These are phyloP conservation scores for Meiosimyza platycephala DNA, from an alignment of 2,888 invertebrate genomes.

Conservation along the genomic window DNA sequence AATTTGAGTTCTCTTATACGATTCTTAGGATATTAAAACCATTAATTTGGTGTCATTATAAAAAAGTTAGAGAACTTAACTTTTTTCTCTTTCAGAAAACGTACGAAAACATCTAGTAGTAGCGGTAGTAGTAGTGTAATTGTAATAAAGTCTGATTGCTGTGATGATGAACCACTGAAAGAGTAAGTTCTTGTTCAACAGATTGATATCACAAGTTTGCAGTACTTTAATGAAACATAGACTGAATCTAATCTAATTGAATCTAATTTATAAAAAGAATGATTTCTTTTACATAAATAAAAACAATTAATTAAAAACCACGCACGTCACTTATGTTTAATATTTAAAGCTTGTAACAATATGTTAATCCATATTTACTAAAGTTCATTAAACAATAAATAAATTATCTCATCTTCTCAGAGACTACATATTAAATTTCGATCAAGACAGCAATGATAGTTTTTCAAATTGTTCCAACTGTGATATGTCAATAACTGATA, in stretches of 20 bases:
- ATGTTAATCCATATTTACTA: constrained; percentile 13
- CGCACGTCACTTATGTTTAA: not conserved
- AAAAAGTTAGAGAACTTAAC: not conserved
- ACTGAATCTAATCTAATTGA: no score
- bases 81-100: constrained; percentile 52
- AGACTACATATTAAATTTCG: constrained; percentile 58
- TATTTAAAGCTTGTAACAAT: constrained; percentile 9
- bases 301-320: no score
- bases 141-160: constrained; percentile 57
- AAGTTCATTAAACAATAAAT: not conserved
- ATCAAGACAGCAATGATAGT: constrained; percentile 66
- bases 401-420: constrained; percentile 45
- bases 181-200: constrained; percentile 54
- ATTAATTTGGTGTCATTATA: no score
- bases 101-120: constrained; percentile 65
- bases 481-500: constrained; percentile 65
- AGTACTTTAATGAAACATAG: no score
- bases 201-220: not conserved
- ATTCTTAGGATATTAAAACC: not conserved
- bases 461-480: constrained; percentile 63
- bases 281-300: no score
- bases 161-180: constrained; percentile 61
- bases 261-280: no score
- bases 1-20: no score
- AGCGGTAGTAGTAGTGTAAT: constrained; percentile 62